Evolutionary conservation across 2,797 vertebrate genomes (phyloP).

Genomic region (Buphagus erythrorhynchus): DNA sequence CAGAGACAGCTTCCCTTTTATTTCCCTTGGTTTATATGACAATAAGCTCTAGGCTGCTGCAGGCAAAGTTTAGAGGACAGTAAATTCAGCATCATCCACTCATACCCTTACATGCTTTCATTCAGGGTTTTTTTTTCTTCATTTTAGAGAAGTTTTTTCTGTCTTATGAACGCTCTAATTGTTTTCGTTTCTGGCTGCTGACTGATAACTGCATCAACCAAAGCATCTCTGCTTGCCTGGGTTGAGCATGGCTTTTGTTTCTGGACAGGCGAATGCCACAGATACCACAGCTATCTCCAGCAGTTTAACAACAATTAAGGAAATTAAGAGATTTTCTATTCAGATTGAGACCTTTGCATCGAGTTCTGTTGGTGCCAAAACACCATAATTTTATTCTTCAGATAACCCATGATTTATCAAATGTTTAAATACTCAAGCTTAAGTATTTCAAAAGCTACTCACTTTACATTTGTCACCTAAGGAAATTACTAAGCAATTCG

Average conservation of each 20-base stretch:
- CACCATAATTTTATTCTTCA: neutral
- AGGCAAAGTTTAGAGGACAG: neutral
- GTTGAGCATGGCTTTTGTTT: neutral
- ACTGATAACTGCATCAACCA: neutral
- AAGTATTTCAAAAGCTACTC: neutral
- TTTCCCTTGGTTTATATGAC: neutral
- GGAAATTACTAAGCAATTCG: neutral
- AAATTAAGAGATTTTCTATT: neutral
- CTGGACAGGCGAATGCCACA: neutral
- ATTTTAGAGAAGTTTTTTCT: neutral
- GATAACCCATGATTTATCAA: neutral
- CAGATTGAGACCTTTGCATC: neutral
- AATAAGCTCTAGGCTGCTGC: neutral
- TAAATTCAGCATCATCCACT: neutral
- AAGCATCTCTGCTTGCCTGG: neutral
- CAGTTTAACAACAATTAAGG: neutral
- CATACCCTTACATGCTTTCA: neutral
- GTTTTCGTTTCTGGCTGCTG: neutral
- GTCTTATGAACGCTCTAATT: neutral
- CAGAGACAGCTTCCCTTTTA: neutral
- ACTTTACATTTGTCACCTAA: neutral
- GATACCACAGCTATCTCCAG: neutral
- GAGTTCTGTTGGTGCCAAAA: neutral
- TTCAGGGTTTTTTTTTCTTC: neutral
- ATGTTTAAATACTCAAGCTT: neutral